These are phyloP conservation scores for Hydrolagus colliei DNA, from an alignment of 2,797 vertebrate genomes.

Conservation along the genomic window DNA sequence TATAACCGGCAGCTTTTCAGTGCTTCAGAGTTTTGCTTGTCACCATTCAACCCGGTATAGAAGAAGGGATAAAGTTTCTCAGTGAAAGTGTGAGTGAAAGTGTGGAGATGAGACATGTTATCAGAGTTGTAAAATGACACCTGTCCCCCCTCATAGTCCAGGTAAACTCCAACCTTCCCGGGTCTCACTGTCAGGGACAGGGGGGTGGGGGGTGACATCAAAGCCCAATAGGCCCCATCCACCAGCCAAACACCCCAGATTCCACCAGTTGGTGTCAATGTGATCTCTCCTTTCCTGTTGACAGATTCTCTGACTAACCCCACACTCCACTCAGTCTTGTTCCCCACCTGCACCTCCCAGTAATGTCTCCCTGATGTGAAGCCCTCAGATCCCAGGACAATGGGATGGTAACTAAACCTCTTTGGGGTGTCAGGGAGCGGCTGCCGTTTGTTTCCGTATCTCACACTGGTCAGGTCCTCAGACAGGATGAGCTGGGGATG, in stretches of 20 bases:
- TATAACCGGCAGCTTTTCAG: background rate
- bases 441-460: background rate
- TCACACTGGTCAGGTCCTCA: background rate
- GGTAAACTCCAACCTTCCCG: constrained; percentile 53
- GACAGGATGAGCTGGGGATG: background rate
- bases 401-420: background rate
- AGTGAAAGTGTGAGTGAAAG: constrained; percentile 53
- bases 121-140: constrained; percentile 59
- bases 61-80: constrained; percentile 60
- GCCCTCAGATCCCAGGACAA: background rate
- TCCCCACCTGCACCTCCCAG: background rate
- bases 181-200: constrained; percentile 55
- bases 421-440: background rate
- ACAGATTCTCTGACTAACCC: constrained; percentile 54
- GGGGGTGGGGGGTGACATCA: constrained; percentile 61
- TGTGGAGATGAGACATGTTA: constrained; percentile 57
- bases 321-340: background rate
- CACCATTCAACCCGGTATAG: background rate
- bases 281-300: constrained; percentile 62
- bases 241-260: constrained; percentile 65
- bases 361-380: background rate
- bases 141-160: constrained; percentile 66
- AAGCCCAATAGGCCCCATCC: constrained; percentile 66
- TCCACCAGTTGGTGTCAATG: constrained; percentile 63
- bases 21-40: background rate